These are phyloP conservation scores for Zosterops borbonicus DNA, from an alignment of 2,113 vertebrate genomes.

Conservation along the genomic window DNA sequence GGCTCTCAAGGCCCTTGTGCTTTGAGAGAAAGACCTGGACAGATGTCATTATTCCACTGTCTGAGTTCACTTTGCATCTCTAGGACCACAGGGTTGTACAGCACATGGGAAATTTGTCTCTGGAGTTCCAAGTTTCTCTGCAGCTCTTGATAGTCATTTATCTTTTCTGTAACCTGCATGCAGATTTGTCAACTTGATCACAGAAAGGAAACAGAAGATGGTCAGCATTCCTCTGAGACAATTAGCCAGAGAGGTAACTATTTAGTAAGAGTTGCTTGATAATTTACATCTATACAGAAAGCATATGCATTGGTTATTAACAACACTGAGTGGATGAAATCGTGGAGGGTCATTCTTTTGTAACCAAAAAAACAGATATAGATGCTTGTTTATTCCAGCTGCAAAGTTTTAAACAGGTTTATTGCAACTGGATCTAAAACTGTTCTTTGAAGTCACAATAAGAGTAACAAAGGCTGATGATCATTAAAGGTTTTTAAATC, in stretches of 20 bases:
- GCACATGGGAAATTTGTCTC: background rate
- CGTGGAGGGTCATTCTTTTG: background rate
- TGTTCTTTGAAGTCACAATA: background rate
- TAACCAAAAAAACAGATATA: background rate
- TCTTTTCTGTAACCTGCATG: background rate
- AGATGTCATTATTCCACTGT: background rate
- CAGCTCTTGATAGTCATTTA: background rate
- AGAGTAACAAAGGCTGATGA: background rate
- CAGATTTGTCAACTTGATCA: conserved; percentile 93
- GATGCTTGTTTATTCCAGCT: background rate
- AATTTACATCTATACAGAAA: background rate
- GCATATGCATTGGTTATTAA: background rate
- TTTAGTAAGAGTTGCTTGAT: background rate
- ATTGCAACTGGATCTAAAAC: background rate
- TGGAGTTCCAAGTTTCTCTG: background rate
- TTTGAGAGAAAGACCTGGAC: background rate
- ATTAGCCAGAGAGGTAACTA: conserved; percentile 83
- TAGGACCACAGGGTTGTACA: too few species aligned
- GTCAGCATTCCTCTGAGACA: conserved; percentile 79
- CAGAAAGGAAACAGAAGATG: conserved; percentile 86
- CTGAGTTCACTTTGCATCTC: background rate
- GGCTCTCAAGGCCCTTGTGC: background rate
- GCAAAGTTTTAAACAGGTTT: background rate
- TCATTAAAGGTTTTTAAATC: background rate
- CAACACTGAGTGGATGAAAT: background rate